Evolutionary conservation across 2,888 invertebrate genomes (phyloP), one percentile per base, ranked within the genome.

Genomic region (Harpalus rufipes): DNA sequence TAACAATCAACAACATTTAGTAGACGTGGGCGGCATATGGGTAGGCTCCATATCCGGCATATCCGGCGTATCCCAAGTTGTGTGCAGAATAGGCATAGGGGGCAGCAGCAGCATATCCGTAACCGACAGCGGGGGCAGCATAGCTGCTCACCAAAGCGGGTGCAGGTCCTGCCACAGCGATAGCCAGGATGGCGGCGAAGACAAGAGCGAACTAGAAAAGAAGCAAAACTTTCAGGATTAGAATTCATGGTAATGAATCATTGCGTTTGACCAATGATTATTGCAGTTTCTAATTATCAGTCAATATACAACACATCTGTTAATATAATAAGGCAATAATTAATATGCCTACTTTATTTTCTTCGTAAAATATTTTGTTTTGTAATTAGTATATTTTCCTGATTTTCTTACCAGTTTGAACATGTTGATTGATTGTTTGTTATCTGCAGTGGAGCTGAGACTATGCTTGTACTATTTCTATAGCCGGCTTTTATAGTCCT

Each of bases 121-220:
- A 41, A 14, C 86, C 86, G 41, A 63, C 63, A 21, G 82, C 82
- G 3, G 84, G 78, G 16, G 68, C 61, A 18, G 51, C 84, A 89
- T 89, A 81, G 88, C 88, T 6, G 90, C 89, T 84, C 89, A 89
- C 87, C 90, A 87, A 86, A 74, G 86, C 90, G 86, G 93, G 92
- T 88, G 92, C 87, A 86, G 94, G 90, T 88, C 91, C 90, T 86
- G 93, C 92, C 88, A 92, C 87, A 86, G 92, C 90, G 87, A 93
- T n/a, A 79, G 93, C 91, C 89, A 92, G 84, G 39, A 92, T 87
- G 84, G 91, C 91, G 87, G 92, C 90, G 78, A 74, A 74, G 21
- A 74, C 72, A 18, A 93, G 87, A 84, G 92, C 88, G 72, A 93
- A 87, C 93, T 93, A 89, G 2, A 91, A 85, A 80, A 85, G 44